Evolutionary conservation across 2,113 vertebrate species (phyloP), one percentile per base, ranked within the genome.

Genomic region (Rhineura floridana): DNA sequence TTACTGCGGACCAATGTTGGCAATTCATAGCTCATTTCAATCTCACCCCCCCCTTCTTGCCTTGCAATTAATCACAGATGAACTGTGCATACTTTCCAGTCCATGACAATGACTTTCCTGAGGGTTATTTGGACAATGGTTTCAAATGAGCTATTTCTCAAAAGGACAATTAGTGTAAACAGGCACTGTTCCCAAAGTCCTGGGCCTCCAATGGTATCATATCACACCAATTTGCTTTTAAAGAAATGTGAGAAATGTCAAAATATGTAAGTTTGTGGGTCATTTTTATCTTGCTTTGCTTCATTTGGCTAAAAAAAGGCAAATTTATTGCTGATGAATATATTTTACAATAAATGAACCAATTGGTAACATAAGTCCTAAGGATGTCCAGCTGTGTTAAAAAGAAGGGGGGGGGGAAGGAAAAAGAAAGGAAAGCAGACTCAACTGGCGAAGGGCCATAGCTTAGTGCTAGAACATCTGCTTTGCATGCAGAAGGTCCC

Each of bases 1-100:
- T 96, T 95, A 95, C 93, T 95, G 94, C 76, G 95, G 91, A 94
- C 92, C 91, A 85, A 92, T 93, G 94, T 93, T 94, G 94, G 91
- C 93, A 92, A 96, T 96, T 93, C 86, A 91, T 93, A 88, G 85
- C 91, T 92, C 93, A 91, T 92, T 93, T 93, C 59, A 91, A 88
- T 88, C 92, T 82, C 70, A 13, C 1, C 2, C 67, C 79, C 28
- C 55, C 3, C 33, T 30, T 23, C 39, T 65, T 33, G n/a, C 67
- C 84, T 87, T 87, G 85, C 96, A 96, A 97, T 97, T 95, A 96
- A 96, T 96, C 81, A 95, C 96, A 97, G 48, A 63, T 95, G 95
- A 93, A 93, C 92, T 81, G n/a, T 90, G 89, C 88, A 92, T 95
- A 95, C 93, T 94, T 96, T 94, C 93, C 93, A 95, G 91, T 94